Conservation (phyloP, 2,113 vertebrate genomes). For the Nannospalax galili region DNA sequence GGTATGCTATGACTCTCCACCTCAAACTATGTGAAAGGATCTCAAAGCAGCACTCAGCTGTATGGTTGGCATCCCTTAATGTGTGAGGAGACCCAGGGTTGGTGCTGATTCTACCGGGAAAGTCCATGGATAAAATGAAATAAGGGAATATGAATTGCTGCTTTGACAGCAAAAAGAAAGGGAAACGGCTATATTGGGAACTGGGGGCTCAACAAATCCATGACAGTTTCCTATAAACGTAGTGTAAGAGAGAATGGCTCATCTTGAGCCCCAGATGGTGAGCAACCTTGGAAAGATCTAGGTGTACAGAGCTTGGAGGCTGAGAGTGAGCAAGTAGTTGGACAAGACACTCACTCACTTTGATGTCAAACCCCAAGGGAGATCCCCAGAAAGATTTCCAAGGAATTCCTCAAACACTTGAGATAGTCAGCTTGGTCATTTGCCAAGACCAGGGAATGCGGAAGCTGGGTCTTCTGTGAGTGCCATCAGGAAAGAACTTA, state of each 20-base stretch:
- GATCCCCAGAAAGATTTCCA: not conserved
- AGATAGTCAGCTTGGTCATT: not conserved
- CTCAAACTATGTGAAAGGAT: not conserved
- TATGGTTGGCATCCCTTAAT: accelerated
- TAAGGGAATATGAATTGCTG: not conserved
- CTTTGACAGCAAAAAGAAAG: too few relatives aligned
- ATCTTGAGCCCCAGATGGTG: not conserved
- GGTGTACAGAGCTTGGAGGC: not conserved
- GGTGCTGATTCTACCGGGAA: not conserved
- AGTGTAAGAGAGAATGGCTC: not conserved
- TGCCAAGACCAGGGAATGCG: not conserved
- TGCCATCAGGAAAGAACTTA: not conserved
- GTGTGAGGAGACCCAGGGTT: not conserved
- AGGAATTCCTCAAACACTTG: too few relatives aligned
- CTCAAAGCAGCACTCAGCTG: too few relatives aligned
- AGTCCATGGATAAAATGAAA: not conserved
- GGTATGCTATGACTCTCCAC: not conserved
- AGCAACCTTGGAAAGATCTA: not conserved
- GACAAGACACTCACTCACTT: not conserved
- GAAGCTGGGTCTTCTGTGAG: not conserved
- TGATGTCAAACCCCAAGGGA: not conserved
- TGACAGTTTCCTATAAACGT: not conserved
- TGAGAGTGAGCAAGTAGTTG: not conserved
- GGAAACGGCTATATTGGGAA: not conserved
- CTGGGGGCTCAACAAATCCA: not conserved